Evolutionary conservation across 2,113 vertebrate genomes (phyloP), one percentile per base, ranked within the genome.

Genomic region (Trichomycterus rosablanca): DNA sequence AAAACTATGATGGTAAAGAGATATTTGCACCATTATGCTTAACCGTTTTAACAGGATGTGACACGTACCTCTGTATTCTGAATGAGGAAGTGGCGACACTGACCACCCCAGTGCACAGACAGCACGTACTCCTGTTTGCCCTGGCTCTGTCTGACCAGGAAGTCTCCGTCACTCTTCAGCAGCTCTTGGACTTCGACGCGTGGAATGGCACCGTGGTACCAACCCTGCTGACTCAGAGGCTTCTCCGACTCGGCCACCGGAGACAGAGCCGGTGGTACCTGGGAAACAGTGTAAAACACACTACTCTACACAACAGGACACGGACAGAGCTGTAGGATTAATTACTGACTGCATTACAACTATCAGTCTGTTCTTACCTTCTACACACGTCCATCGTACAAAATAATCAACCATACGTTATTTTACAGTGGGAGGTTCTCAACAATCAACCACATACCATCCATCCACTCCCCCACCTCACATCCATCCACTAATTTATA

Each of bases 171-270:
- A 1, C 77, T 81, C 5, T 68, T 81, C 67, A 99, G 84, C 56
- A 99, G 82, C 79, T 90, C 87, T 42, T 87, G 89, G 18, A 93
- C 94, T 70, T 98, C 96, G 0, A 78, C 19, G 7, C 96, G 86
- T 0, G 94, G 94, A 71, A 98, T 84, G 70, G 91, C 94, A 3
- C 96, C 96, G 0, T 99, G 96, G 81, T 97, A 99, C 96, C 96
- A 99, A 74, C 67, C 77, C 84, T 99, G 96, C 81, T 97, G 87
- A 0, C 63, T 77, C 63, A 99, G 86, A 0, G 96, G 93, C 72
- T 91, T 93, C 78, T 95, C 88, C n/a, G 79, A 75, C 5, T 91
- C 91, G 0, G 87, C 89, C 16, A 91, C 67, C 0, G 85, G 71
- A 7, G 75, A 73, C 72, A 87, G 34, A 0, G 77, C 84, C 0